Conservation (phyloP, 2,113 vertebrate genomes). For the Baryphthengus martii region DNA sequence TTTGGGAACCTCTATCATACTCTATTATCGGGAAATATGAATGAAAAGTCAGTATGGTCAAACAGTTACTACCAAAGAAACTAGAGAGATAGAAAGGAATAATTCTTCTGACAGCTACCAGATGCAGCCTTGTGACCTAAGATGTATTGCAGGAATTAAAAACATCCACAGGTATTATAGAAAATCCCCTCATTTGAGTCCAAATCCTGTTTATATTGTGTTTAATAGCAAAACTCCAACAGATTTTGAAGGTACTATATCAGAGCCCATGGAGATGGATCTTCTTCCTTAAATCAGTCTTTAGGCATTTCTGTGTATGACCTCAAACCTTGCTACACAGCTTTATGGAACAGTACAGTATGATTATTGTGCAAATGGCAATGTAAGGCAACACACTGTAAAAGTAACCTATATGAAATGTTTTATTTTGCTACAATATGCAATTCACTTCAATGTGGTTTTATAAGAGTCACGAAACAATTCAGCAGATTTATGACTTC, state of each 20-base stretch:
- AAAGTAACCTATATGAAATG: not conserved
- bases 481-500: conserved; percentile 6
- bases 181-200: not conserved
- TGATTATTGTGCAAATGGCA: not conserved
- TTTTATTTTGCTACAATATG: not conserved
- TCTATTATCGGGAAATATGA: not conserved
- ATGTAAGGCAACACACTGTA: not conserved
- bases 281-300: not conserved
- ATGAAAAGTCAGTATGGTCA: not conserved
- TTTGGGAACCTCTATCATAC: not conserved
- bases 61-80: not conserved
- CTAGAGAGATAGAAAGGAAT: not conserved
- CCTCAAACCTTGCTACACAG: not conserved
- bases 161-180: not conserved
- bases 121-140: not conserved
- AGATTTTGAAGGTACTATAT: not conserved
- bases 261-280: not conserved
- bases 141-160: not conserved
- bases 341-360: not conserved
- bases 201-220: not conserved
- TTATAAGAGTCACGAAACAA: not conserved
- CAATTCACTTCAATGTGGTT: not conserved
- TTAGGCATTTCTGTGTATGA: not conserved
- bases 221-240: not conserved
- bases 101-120: not conserved